Base-by-base conservation (phyloP, 1,140 invertebrate species). In the Scylla paramamosain region DNA sequence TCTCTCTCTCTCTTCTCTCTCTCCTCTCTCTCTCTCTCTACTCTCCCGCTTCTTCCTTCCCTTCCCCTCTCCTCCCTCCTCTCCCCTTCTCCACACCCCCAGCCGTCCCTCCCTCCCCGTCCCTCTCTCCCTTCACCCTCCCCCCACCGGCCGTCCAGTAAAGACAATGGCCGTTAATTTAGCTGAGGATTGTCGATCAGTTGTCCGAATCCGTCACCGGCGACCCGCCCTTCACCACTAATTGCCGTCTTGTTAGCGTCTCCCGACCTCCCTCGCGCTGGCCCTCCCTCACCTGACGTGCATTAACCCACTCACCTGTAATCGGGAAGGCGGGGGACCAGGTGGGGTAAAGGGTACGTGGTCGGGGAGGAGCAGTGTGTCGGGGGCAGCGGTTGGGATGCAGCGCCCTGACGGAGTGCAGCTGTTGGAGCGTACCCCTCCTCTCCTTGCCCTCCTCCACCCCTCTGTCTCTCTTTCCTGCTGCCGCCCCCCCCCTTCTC, bases 161-260 rank as follows among this genome's bases (percentile, higher is more conserved):
- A 94, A 94, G 93, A 94, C 93, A 94, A 94, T 94, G 93, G 88
- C 0, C 45, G 88, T 88, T 94, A 90, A 94, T 94, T 94, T 94
- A 90, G 88, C 93, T 94, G 82, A 83, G 93, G 88, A 45, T 86
- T 94, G 93, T 94, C 93, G 93, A 94, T 94, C 93, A 94, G 25
- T 45, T 91, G 93, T 94, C 46, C 46, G 59, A 91, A 91, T 91
- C 93, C 82, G 29, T 89, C 83, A 48, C 3, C 93, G 1, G 3
- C 39, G 92, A 20, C 92, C 84, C 52, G 84, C 39, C 90, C 77
- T 91, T 29, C 52, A 4, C 29, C 32, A 4, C 90, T 91, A 77
- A 91, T 91, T 91, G 90, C 52, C 32, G 77, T 10, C 52, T 67
- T 52, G 52, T 77, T 77, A 32, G 52, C n/a, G 39, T 87, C 25